These are phyloP conservation scores for Caranx melampygus DNA, from an alignment of 2,113 vertebrate species.

Conservation along the genomic window DNA sequence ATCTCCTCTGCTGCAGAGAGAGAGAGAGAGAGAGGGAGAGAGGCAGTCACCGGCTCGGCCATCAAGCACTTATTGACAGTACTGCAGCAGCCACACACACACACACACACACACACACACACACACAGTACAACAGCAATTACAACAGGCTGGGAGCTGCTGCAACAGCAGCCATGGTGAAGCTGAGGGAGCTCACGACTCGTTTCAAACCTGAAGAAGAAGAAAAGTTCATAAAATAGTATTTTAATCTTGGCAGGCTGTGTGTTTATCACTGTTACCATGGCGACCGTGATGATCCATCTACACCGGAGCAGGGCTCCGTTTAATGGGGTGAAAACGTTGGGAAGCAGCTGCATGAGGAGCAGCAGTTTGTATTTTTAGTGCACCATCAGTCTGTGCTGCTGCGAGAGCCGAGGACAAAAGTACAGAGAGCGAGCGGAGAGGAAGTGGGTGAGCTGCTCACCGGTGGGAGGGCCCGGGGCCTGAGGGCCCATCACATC, in stretches of 20 bases:
- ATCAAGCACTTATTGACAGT: slow-evolving; percentile 74
- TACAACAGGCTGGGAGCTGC: slow-evolving; percentile 44
- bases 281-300: not conserved
- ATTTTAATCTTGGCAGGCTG: not conserved
- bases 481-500: too few species aligned
- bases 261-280: not conserved
- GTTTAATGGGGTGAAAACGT: not conserved
- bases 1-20: slow-evolving; percentile 56
- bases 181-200: not conserved
- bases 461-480: too few species aligned
- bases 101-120: slow-evolving; percentile 24
- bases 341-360: not conserved
- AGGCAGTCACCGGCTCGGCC: slow-evolving; percentile 40
- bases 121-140: slow-evolving; percentile 46
- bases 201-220: not conserved
- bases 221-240: not conserved
- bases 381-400: not conserved
- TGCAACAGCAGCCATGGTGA: not conserved
- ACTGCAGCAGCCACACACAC: slow-evolving; percentile 68
- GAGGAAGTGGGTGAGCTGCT: too few species aligned
- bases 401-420: not conserved
- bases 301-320: not conserved
- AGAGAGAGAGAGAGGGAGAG: slow-evolving; percentile 24
- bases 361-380: not conserved
- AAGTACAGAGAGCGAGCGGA: not conserved